Conservation (phyloP, 2,113 vertebrate species). For the Gallinago jamesoni region DNA sequence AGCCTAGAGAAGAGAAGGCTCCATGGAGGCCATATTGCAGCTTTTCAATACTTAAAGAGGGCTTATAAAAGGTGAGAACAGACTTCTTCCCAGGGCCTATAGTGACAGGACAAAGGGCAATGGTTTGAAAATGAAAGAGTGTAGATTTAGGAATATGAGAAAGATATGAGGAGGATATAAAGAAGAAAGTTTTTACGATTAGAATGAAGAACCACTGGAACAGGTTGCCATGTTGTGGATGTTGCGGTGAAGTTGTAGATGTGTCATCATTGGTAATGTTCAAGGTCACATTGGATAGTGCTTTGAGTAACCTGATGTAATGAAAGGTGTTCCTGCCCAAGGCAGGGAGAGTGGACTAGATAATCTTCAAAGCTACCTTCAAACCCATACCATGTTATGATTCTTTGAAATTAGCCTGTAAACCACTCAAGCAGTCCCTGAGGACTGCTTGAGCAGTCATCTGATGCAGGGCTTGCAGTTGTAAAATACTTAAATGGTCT, state of each 20-base stretch:
- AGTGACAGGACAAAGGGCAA: not conserved
- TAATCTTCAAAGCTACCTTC: not conserved
- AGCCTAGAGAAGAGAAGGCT: not conserved
- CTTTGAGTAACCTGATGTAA: not conserved
- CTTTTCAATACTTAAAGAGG: not conserved
- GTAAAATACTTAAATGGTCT: not conserved
- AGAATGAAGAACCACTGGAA: not conserved
- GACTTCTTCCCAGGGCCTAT: not conserved
- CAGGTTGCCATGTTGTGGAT: not conserved
- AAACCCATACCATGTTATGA: not conserved
- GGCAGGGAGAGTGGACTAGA: too few relatives aligned
- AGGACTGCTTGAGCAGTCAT: not conserved
- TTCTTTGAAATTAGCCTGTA: not conserved
- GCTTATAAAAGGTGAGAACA: not conserved
- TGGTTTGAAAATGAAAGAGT: not conserved
- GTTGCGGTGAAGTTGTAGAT: not conserved
- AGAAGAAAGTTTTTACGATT: not conserved
- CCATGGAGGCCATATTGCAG: not conserved
- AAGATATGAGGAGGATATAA: not conserved
- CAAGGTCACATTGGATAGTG: not conserved
- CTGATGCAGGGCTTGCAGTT: not conserved
- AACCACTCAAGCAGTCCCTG: not conserved
- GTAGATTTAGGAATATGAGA: not conserved
- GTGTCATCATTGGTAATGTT: not conserved
- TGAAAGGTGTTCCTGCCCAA: not conserved